Percentiles rank a stretch among this genome's conserved stretches.
These are phyloP conservation scores for Macrophya alboannulata DNA, from an alignment of 2,888 invertebrate genomes.

Conservation along the genomic window DNA sequence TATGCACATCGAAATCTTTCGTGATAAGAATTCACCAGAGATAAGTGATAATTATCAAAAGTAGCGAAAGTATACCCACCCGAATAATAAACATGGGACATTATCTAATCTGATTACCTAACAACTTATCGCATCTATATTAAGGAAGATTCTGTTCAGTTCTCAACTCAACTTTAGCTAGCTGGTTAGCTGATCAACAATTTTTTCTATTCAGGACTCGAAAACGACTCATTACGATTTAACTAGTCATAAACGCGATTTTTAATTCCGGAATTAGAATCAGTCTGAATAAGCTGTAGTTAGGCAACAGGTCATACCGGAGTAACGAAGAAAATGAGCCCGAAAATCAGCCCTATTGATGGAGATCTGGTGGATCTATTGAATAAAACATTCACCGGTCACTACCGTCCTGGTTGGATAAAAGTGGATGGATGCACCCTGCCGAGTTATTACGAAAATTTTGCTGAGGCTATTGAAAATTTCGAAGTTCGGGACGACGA, in stretches of 20 bases:
- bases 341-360: not conserved
- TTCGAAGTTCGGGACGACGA: slow-evolving; percentile 79
- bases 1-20: not conserved
- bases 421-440: not conserved
- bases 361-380: slow-evolving; percentile 62
- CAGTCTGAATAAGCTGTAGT: not conserved
- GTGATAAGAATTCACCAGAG: not conserved
- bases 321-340: not conserved
- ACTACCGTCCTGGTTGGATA: not conserved
- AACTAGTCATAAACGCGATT: not conserved
- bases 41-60: not conserved
- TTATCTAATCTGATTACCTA: not conserved
- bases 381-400: slow-evolving; percentile 61
- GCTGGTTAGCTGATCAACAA: not conserved
- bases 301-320: not conserved
- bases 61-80: not conserved
- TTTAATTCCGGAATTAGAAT: not conserved
- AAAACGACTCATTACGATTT: not conserved
- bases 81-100: not conserved
- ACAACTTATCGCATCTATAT: not conserved
- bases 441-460: slow-evolving; percentile 67
- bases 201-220: not conserved
- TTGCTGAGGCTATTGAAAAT: slow-evolving; percentile 74
- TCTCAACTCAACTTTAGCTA: no score
- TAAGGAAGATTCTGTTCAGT: not conserved